Conservation (phyloP, 92 coral and sea anemone species). For the Zoanthus solanderi region DNA sequence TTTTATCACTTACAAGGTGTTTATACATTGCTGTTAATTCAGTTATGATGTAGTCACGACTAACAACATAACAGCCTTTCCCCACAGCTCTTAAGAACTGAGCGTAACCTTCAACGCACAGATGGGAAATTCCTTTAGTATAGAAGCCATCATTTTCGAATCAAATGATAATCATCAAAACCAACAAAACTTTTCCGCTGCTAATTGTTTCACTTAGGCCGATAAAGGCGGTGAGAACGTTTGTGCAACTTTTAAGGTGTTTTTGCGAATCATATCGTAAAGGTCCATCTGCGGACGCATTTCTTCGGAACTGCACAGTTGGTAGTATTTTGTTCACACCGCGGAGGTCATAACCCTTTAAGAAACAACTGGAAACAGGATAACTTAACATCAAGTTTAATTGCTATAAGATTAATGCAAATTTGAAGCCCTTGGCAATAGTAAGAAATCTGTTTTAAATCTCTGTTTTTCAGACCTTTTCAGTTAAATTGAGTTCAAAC, state of each 20-base stretch:
- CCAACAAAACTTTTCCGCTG: conserved; percentile 25
- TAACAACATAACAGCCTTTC: background rate
- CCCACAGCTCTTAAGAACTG: background rate
- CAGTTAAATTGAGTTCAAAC: background rate
- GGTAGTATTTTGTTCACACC: conserved; percentile 18
- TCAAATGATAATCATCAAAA: conserved; percentile 41
- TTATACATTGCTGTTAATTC: background rate
- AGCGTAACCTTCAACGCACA: conserved; percentile 10
- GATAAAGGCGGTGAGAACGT: conserved; percentile 34
- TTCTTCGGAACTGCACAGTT: conserved; percentile 41
- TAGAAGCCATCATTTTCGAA: conserved; percentile 27
- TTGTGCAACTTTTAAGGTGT: conserved; percentile 3
- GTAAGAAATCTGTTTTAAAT: conserved; percentile 1
- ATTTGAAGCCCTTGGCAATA: conserved; percentile 6
- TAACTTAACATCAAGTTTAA: conserved; percentile 10
- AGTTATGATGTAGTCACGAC: background rate
- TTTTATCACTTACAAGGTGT: background rate
- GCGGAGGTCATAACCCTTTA: conserved; percentile 27
- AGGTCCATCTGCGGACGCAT: conserved; percentile 33
- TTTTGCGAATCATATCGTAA: conserved; percentile 7
- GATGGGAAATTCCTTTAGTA: conserved; percentile 20
- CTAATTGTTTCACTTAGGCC: conserved; percentile 39
- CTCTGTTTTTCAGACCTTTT: background rate
- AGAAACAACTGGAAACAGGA: conserved; percentile 10
- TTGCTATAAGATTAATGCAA: conserved; percentile 24